phyloP scores from a whole-genome alignment of 1,140 invertebrate species.

The Pogonomyrmex californicus region DNA sequence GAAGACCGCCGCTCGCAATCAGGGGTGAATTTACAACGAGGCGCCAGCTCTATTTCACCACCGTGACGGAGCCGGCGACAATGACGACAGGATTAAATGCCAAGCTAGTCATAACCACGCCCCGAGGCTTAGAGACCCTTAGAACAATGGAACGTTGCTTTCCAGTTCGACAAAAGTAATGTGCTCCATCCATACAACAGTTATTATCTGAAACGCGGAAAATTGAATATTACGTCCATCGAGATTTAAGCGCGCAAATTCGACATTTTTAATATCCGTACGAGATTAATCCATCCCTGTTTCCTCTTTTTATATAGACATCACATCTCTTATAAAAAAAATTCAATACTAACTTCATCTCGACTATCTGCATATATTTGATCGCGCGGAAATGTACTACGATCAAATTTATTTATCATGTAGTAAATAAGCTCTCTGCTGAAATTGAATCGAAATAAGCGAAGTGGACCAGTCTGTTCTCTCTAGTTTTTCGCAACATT shows the following conservation, averaged over 20 bases:
- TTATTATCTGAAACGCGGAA: conserved; percentile 36
- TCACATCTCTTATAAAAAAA: neutral
- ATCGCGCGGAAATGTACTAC: neutral
- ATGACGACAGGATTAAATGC: conserved; percentile 68
- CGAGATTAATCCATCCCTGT: neutral
- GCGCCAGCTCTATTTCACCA: conserved; percentile 67
- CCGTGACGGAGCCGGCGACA: conserved; percentile 65
- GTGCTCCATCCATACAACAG: neutral
- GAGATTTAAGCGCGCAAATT: neutral
- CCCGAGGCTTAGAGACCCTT: conserved; percentile 63
- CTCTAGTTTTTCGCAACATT: neutral
- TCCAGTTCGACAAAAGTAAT: conserved; percentile 53
- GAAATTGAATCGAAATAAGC: neutral
- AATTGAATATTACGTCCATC: conserved; percentile 17
- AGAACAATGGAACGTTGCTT: conserved; percentile 63
- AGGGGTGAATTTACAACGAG: conserved; percentile 67
- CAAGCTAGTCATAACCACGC: conserved; percentile 67
- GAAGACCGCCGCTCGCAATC: conserved; percentile 71
- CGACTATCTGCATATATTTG: neutral
- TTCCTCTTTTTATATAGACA: neutral
- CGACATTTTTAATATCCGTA: neutral
- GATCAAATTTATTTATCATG: neutral
- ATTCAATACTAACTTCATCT: neutral
- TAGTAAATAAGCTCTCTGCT: conserved; percentile 3
- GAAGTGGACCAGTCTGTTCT: conserved; percentile 8